These are phyloP conservation scores for Actinemys pallida DNA, from an alignment of 2,113 vertebrate species.

Conservation along the genomic window DNA sequence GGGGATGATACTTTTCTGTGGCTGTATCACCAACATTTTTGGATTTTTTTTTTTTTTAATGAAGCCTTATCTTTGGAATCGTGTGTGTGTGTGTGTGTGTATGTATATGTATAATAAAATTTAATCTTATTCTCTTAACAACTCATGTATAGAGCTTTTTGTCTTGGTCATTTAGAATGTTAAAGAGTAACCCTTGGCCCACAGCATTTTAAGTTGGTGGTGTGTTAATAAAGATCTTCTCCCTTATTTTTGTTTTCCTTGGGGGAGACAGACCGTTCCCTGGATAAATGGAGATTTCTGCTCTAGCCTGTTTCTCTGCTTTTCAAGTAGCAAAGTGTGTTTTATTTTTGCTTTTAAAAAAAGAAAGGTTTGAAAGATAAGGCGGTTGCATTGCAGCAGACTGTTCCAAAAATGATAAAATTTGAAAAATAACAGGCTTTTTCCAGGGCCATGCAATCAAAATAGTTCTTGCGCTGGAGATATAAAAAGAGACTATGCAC, in stretches of 20 bases:
- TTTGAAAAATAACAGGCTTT: conserved; percentile 64
- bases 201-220: not conserved
- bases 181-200: not conserved
- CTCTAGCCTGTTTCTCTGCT: conserved; percentile 22
- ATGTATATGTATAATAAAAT: no score
- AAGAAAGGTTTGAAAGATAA: conserved; percentile 41
- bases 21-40: not conserved
- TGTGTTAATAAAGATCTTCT: not conserved
- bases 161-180: not conserved
- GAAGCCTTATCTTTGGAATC: not conserved
- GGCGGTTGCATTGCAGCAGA: conserved; percentile 16
- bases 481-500: conserved; percentile 65
- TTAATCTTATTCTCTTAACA: not conserved
- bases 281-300: conserved; percentile 55
- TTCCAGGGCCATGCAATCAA: conserved; percentile 58
- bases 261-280: not conserved
- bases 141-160: not conserved
- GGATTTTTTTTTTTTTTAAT: not conserved
- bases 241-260: conserved; percentile 21
- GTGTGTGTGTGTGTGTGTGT: no score
- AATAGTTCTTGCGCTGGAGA: conserved; percentile 64
- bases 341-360: conserved; percentile 51
- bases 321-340: conserved; percentile 38
- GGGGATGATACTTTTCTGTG: not conserved
- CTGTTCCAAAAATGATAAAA: conserved; percentile 69